Base-by-base conservation (phyloP, 2,888 invertebrate genomes). In the Eledone cirrhosa region DNA sequence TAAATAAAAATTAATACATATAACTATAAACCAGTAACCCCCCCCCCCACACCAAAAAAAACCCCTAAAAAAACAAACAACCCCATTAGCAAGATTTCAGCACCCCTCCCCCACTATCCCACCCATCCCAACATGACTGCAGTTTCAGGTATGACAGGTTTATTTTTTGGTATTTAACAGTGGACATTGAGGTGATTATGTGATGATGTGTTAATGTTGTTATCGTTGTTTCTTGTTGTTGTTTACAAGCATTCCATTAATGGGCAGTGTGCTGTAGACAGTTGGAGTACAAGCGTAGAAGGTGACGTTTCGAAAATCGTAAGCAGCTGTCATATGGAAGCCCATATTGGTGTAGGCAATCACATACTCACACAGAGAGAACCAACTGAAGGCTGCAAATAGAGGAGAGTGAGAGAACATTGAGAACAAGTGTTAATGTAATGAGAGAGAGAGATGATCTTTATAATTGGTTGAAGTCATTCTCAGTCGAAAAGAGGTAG, bases 291-390 rank as follows among this genome's bases (percentile, higher is more conserved):
- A 33, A n/a, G 83, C 83, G 29, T 85, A 48, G 13, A 86, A 69
- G 27, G 78, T 78, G 69, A 82, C 80, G 79, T 85, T 84, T 53
- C 82, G 80, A 82, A 97, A 95, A 91, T 97, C 97, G 88, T 94
- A 92, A 80, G 96, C 94, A 78, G 96, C 95, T 63, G 96, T 94
- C 83, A 95, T 94, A 89, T 97, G 97, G 92, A 96, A 97, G 80
- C 94, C 94, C 96, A 97, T 97, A 91, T 97, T 97, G 84, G 95
- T 94, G 78, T 95, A 94, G 79, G 97, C 97, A 88, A 97, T 94
- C 88, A 96, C 93, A 91, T 97, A 97, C 91, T 97, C 97, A 91
- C 96, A 97, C 80, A 96, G 93, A 1, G 97, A 96, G 92, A 97
- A 97, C 94, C 95, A 95, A 90, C 96, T 97, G 92, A 97, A 97